Conservation (phyloP, 2,113 vertebrate species). For the human region DNA sequence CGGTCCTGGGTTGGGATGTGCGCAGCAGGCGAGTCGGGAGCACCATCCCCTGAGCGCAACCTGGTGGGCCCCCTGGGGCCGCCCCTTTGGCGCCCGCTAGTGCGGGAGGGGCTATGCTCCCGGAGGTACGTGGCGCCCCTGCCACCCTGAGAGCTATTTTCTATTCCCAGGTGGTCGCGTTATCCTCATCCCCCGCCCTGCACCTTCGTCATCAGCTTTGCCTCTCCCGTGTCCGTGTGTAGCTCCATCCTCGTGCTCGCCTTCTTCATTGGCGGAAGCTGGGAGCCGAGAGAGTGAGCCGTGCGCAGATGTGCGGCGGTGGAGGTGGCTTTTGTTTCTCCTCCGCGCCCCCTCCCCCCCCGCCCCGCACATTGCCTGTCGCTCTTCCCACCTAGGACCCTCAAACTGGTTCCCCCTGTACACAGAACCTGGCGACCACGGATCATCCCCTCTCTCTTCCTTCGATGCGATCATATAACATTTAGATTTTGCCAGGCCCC, state of each 20-base stretch:
- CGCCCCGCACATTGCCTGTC: accelerated
- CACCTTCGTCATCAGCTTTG: too few relatives aligned
- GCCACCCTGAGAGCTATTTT: background rate
- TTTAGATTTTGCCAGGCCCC: background rate
- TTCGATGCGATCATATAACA: background rate
- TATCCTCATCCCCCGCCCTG: accelerated
- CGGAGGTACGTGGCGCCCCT: background rate
- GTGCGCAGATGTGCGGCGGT: background rate
- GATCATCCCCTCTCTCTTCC: background rate
- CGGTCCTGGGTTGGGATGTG: background rate
- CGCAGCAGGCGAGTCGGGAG: too few relatives aligned
- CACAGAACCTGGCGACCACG: accelerated
- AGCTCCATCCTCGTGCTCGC: background rate
- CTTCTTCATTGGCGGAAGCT: too few relatives aligned
- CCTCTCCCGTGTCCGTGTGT: background rate
- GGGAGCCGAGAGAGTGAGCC: background rate
- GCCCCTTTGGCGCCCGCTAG: background rate
- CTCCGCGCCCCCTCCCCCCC: accelerated
- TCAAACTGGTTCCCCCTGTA: background rate
- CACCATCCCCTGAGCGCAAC: background rate
- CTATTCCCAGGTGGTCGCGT: background rate
- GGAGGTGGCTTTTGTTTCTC: background rate
- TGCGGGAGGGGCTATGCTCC: background rate
- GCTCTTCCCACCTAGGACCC: too few relatives aligned
- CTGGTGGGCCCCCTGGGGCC: background rate